Conservation (phyloP, 2,113 vertebrate genomes). For the Menidia beryllina region DNA sequence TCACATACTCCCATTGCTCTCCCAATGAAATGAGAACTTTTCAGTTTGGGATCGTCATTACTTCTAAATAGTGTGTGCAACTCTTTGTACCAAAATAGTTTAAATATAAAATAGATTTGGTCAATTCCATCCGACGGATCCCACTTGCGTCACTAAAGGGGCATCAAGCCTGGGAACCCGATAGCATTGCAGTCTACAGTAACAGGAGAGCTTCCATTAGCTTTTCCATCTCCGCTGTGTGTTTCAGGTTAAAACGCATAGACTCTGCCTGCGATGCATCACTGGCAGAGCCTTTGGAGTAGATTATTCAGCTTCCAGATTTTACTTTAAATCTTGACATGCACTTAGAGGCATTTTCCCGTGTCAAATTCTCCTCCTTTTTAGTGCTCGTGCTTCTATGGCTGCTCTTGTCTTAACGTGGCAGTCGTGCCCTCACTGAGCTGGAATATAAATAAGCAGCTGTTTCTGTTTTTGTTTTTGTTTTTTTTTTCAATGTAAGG, state of each 20-base stretch:
- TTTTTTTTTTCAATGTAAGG: background rate
- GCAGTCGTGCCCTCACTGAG: conserved; percentile 2
- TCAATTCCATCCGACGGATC: no score
- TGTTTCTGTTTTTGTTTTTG: conserved; percentile 9
- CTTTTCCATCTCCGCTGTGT: no score
- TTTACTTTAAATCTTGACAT: conserved; percentile 30
- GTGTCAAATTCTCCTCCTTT: conserved; percentile 19
- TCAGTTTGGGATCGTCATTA: background rate
- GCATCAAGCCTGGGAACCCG: no score
- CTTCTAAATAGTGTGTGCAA: background rate
- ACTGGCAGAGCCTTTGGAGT: conserved; percentile 30
- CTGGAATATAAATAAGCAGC: conserved; percentile 36
- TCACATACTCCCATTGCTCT: background rate
- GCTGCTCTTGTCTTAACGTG: conserved; percentile 5
- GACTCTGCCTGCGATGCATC: conserved; percentile 14
- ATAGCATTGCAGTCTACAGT: no score
- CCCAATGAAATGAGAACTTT: background rate
- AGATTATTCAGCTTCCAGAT: conserved; percentile 27
- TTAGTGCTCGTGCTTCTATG: conserved; percentile 12
- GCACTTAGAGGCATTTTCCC: conserved; percentile 30
- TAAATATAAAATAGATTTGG: no score
- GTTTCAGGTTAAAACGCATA: conserved; percentile 28
- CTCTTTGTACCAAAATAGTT: no score
- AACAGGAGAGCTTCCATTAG: no score
- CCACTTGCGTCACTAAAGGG: no score